Percentiles rank a stretch among this genome's conserved stretches.
phyloP scores from a whole-genome alignment of 30 jellyfish, hydroid and myxozoan species.

The Calvadosia cruxmelitensis region DNA sequence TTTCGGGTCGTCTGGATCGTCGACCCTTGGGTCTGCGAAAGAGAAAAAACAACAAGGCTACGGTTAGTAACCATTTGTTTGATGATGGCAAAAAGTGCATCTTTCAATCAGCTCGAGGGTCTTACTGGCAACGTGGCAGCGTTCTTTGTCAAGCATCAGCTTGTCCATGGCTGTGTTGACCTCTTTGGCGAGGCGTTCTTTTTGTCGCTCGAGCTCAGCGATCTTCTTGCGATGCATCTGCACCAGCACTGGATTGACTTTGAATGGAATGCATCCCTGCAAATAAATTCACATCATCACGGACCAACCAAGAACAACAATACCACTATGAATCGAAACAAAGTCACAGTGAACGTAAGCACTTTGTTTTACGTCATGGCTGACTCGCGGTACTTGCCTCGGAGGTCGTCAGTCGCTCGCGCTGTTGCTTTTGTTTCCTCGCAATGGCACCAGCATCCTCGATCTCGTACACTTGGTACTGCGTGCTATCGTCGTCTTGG shows the following conservation, averaged over 20 bases:
- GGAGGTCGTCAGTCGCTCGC: neutral
- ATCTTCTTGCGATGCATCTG: conserved; percentile 50
- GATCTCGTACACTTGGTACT: conserved; percentile 68
- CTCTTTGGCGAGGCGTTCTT: conserved; percentile 40
- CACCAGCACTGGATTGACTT: conserved; percentile 10
- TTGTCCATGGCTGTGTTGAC: conserved; percentile 61
- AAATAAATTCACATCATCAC: too few relatives aligned
- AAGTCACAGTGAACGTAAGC: too few relatives aligned
- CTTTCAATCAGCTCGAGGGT: neutral
- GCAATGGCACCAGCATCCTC: conserved; percentile 30
- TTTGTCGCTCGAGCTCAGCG: conserved; percentile 32
- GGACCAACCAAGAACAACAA: too few relatives aligned
- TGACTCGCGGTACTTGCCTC: conserved; percentile 7
- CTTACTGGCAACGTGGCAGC: conserved; percentile 70
- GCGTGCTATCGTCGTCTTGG: conserved; percentile 47
- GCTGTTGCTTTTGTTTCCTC: neutral
- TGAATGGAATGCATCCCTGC: neutral
- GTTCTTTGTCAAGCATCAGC: conserved; percentile 58
- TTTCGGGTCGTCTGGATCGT: conserved; percentile 62
- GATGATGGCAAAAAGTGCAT: neutral
- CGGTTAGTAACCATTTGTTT: neutral
- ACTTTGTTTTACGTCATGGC: too few relatives aligned
- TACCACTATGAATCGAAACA: too few relatives aligned
- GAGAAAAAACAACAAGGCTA: neutral
- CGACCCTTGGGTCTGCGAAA: conserved; percentile 35